These are phyloP conservation scores for Salvelinus namaycush DNA, from an alignment of 2,113 vertebrate species.

Conservation along the genomic window DNA sequence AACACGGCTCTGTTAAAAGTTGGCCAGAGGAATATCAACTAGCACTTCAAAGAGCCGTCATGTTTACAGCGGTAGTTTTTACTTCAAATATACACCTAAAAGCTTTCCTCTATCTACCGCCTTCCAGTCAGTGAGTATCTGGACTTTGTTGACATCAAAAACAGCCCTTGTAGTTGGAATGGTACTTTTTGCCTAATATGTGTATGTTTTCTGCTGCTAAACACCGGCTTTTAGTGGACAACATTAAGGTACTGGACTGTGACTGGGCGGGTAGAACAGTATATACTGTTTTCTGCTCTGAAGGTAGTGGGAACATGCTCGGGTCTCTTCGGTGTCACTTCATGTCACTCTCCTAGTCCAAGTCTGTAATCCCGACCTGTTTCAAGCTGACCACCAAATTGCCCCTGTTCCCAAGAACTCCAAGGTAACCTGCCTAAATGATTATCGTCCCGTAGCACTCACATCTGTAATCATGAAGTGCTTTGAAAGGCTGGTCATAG, in stretches of 20 bases:
- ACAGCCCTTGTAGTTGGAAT: neutral
- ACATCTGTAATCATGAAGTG: too few relatives aligned
- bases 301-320: neutral
- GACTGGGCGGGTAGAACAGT: conserved; percentile 1
- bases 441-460: too few relatives aligned
- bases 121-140: neutral
- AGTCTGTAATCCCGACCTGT: too few relatives aligned
- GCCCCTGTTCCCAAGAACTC: too few relatives aligned
- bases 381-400: too few relatives aligned
- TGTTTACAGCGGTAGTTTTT: neutral
- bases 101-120: conserved; percentile 22
- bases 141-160: conserved; percentile 21
- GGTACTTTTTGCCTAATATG: neutral
- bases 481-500: too few relatives aligned
- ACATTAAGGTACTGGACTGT: conserved; percentile 5
- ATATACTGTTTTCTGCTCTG: conserved; percentile 15
- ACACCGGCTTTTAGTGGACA: conserved; percentile 4
- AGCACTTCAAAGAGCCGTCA: conserved; percentile 10
- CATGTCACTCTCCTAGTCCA: neutral
- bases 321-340: neutral
- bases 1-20: conserved; percentile 7
- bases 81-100: conserved; percentile 25
- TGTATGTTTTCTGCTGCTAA: conserved; percentile 25
- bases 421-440: too few relatives aligned
- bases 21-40: conserved; percentile 27